Base-by-base conservation (phyloP, 2,888 invertebrate species). In the Leptarthrus brevirostris region DNA sequence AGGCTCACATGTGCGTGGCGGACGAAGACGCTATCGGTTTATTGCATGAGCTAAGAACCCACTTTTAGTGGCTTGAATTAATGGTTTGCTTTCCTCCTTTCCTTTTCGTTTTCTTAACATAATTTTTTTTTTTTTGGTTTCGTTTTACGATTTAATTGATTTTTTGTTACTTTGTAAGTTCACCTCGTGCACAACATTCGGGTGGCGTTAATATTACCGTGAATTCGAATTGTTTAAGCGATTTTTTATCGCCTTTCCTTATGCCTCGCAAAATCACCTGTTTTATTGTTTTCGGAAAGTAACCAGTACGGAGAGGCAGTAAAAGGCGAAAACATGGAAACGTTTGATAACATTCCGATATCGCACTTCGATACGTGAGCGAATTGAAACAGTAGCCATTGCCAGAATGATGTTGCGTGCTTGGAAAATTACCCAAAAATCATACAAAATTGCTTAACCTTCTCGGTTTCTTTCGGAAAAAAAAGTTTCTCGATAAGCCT, bases 111-210 rank as follows among this genome's bases (percentile, higher is more conserved):
- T 20, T 22, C 3, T 53, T 22, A 20, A 10, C 53, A 1, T 22
- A 44, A 44, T 12, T 22, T 53, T 10, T 22, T 53, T n/a, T 18
- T 53, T 18, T n/a, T n/a, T n/a, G n/a, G n/a, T n/a, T n/a, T n/a
- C n/a, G 10, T 53, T 53, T 53, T 53, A 53, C 53, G 53, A 53
- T 53, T 53, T 53, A 53, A 53, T 53, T 53, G 53, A 53, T 53
- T 53, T 53, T 53, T 53, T 20, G 6, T 44, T 30, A 44, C 44
- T 44, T 44, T 44, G 44, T 44, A 44, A 44, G 44, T 44, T 44
- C 4, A 8, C 8, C 3, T 44, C 3, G 44, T 44, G 12, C 44
- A 4, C 44, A 14, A 8, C 44, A 12, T 4, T n/a, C n/a, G n/a
- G n/a, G n/a, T 44, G 44, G 44, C 12, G 44, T 44, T 44, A 44